Base-by-base conservation (phyloP, 2,888 invertebrate species). In the Leucania comma region DNA sequence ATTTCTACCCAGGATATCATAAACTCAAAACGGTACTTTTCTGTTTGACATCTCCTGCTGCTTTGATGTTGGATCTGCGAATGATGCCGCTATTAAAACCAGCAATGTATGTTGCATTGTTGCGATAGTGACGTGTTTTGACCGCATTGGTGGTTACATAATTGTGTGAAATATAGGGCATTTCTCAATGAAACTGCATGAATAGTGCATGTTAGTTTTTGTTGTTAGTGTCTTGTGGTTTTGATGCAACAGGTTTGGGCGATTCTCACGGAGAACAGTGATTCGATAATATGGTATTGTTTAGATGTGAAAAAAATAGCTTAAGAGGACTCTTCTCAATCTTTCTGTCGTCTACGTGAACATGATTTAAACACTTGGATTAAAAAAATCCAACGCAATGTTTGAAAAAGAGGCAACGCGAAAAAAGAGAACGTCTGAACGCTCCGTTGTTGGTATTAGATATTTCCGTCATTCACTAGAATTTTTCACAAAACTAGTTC, bases 141-240 rank as follows among this genome's bases (percentile, higher is more conserved):
- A 22, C 26, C 17, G 50, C 29, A 65, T 81, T 35, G 24, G 20
- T 22, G 22, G 69, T 83, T 83, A 68, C 75, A 73, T 73, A 76
- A 59, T 38, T 68, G 50, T 68, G 82, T 84, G 84, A 81, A 89
- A 91, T 90, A 88, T 90, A 82, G 89, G 81, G 72, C 89, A 87
- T 87, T 86, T 84, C 86, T 85, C 82, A 84, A 86, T 83, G 79
- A 79, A 79, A 78, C 67, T 78, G 60, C 54, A 60, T 56, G 42
- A 65, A 29, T 70, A 50, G 53, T 35, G 35, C 10, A 60, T 72
- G 72, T 81, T 72, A 48, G 74, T 80, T 83, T 80, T 81, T 75
- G 65, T 72, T 72, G 57, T 83, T 76, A 74, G n/a, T 50, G 29
- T 56, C 32, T 61, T 22, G 51, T 20, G 26, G 12, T 53, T 64